These are phyloP conservation scores for Pempheris klunzingeri DNA, from an alignment of 2,797 vertebrate genomes.

Conservation along the genomic window DNA sequence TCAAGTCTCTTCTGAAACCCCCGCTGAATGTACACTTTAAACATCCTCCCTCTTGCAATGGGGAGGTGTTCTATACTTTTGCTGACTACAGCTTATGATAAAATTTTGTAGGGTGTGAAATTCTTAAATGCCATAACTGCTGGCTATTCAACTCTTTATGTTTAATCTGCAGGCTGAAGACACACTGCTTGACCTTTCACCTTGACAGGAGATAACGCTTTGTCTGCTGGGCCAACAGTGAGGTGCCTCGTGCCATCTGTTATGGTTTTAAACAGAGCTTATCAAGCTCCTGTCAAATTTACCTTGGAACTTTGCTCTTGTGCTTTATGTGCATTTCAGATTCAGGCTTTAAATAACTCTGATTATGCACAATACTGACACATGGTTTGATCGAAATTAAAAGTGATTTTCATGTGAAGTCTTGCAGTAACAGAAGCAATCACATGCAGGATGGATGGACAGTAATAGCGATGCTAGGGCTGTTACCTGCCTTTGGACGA, in stretches of 20 bases:
- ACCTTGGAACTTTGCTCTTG: slow-evolving; percentile 7
- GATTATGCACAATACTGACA: slow-evolving; percentile 27
- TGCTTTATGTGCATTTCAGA: slow-evolving; percentile 20
- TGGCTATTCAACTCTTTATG: slow-evolving; percentile 54
- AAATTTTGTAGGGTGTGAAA: slow-evolving; percentile 65
- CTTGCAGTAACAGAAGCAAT: slow-evolving; percentile 17
- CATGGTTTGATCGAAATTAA: slow-evolving; percentile 43
- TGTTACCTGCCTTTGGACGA: slow-evolving; percentile 40
- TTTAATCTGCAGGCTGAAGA: slow-evolving; percentile 58
- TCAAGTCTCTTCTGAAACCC: background rate
- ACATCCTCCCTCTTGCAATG: background rate
- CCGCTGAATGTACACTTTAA: slow-evolving; percentile 28
- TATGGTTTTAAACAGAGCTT: slow-evolving; percentile 31
- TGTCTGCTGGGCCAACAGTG: slow-evolving; percentile 41
- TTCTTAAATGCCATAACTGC: slow-evolving; percentile 62
- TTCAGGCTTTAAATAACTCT: slow-evolving; percentile 50
- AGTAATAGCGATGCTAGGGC: slow-evolving; percentile 42
- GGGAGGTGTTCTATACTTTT: slow-evolving; percentile 43
- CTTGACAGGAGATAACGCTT: slow-evolving; percentile 54
- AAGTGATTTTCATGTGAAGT: slow-evolving; percentile 31
- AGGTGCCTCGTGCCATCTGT: slow-evolving; percentile 43
- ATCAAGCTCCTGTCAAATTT: slow-evolving; percentile 37
- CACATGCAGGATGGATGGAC: slow-evolving; percentile 40
- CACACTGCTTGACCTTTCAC: slow-evolving; percentile 63
- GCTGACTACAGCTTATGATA: slow-evolving; percentile 67